Evolutionary conservation across 2,797 vertebrate species (phyloP).

Genomic region (Spinus olivaceus): DNA sequence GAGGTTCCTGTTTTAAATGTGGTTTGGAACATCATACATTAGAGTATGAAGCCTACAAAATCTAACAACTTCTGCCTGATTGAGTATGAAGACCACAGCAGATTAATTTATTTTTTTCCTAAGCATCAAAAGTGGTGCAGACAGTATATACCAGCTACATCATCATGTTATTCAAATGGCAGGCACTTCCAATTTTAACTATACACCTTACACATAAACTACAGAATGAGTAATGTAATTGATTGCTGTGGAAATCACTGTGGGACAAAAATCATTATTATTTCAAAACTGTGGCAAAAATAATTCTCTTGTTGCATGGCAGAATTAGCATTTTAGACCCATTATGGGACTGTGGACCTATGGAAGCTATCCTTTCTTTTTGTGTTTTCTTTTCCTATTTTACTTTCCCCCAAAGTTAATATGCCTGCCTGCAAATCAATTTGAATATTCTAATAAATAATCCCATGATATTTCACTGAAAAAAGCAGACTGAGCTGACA

Average conservation of each 20-base stretch:
- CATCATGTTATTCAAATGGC: not conserved
- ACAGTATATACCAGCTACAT: not conserved
- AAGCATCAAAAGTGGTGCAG: not conserved
- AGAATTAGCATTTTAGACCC: not conserved
- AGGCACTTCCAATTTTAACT: not conserved
- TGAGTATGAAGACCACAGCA: not conserved
- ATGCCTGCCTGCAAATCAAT: not conserved
- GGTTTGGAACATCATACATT: not conserved
- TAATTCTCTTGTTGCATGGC: not conserved
- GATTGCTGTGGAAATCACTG: not conserved
- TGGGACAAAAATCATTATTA: not conserved
- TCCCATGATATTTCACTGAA: not conserved
- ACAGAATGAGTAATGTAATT: not conserved
- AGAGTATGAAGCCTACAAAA: not conserved
- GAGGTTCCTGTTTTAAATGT: not conserved
- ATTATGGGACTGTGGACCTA: not conserved
- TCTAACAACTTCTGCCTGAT: not conserved
- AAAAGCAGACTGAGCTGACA: not conserved
- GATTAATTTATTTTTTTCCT: not conserved
- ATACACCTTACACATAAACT: not conserved
- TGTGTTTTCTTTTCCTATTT: not conserved
- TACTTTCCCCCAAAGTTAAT: not conserved
- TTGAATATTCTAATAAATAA: slow-evolving; percentile 6
- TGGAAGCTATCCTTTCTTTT: not conserved
- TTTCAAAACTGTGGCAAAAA: not conserved